phyloP scores from a whole-genome alignment of 2,113 vertebrate species.

The Cebus imitator region DNA sequence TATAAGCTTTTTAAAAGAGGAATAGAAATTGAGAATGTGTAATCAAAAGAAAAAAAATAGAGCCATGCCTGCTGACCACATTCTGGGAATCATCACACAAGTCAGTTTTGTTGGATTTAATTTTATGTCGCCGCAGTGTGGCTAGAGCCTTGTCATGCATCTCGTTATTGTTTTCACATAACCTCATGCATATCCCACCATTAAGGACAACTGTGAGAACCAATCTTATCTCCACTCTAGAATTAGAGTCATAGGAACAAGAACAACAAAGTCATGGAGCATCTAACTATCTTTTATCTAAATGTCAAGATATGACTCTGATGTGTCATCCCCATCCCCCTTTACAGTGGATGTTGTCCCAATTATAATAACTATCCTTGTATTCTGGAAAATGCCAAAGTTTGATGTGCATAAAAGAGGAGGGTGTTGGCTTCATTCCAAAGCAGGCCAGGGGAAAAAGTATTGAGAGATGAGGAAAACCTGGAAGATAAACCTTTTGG shows the following conservation, averaged over 20 bases:
- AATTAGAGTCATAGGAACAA: background rate
- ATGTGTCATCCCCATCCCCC: background rate
- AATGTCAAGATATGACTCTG: background rate
- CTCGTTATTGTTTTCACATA: background rate
- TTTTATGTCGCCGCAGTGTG: background rate
- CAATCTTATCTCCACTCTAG: background rate
- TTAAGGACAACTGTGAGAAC: background rate
- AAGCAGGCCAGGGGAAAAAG: background rate
- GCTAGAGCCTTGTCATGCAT: fast-evolving
- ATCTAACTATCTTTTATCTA: background rate
- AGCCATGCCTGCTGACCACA: background rate
- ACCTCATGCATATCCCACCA: background rate
- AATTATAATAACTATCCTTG: background rate
- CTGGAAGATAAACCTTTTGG: background rate
- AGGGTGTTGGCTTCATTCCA: background rate
- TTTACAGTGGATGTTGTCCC: background rate
- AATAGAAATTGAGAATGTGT: background rate
- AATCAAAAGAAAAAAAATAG: background rate
- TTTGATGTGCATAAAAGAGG: background rate
- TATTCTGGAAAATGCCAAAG: background rate
- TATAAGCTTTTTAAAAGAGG: background rate
- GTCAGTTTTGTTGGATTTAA: background rate
- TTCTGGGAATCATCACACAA: too few species aligned
- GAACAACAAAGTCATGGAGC: background rate
- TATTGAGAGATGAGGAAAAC: background rate